These are phyloP conservation scores for Clarias macrocephalus DNA, from an alignment of 2,113 vertebrate species.

Conservation along the genomic window DNA sequence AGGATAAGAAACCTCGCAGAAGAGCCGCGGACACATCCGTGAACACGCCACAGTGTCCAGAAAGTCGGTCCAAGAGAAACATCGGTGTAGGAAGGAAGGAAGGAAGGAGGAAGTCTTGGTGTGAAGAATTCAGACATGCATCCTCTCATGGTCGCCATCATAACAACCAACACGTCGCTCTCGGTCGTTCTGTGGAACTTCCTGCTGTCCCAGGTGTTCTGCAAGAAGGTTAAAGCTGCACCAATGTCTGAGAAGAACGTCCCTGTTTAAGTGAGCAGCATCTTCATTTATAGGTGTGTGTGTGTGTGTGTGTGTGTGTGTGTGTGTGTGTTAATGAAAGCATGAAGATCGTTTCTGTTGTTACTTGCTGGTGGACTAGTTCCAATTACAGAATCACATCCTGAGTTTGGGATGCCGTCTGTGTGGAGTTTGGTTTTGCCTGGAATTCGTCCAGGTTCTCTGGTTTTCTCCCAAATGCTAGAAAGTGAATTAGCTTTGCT, in stretches of 20 bases:
- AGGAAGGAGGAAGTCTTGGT: too few species aligned
- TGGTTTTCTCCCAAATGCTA: background rate
- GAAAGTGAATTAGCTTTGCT: background rate
- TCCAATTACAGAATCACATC: too few species aligned
- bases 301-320: background rate
- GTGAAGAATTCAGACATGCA: slow-evolving; percentile 42
- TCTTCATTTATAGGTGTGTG: background rate
- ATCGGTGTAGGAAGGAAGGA: background rate
- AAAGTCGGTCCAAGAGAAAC: background rate
- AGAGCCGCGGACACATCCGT: background rate
- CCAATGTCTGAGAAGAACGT: slow-evolving; percentile 25
- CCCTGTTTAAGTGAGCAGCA: slow-evolving; percentile 48
- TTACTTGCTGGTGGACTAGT: background rate
- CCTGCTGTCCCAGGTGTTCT: slow-evolving; percentile 54
- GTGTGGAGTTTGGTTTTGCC: background rate
- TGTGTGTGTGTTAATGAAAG: background rate
- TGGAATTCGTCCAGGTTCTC: background rate
- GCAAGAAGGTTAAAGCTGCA: slow-evolving; percentile 48
- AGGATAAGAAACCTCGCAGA: slow-evolving; percentile 27
- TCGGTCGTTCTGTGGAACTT: slow-evolving; percentile 58
- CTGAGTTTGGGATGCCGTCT: background rate
- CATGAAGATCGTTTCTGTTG: background rate
- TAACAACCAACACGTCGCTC: slow-evolving; percentile 55
- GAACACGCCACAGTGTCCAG: background rate
- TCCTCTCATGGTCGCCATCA: slow-evolving; percentile 53